Evolutionary conservation across 2,888 invertebrate genomes (phyloP).

Genomic region (Phania funesta): DNA sequence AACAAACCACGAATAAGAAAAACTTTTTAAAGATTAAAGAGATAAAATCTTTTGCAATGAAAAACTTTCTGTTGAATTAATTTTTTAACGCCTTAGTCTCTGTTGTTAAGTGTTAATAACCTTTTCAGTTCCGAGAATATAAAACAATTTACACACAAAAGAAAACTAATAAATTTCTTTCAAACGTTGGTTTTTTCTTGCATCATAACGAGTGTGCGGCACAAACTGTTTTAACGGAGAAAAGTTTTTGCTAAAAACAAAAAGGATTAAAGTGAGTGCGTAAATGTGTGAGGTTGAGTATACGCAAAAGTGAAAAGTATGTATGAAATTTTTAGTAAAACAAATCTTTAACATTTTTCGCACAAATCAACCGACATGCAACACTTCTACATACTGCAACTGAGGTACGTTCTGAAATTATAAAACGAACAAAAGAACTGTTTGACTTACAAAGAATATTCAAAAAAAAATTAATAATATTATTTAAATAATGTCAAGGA

Average conservation of each 20-base stretch:
- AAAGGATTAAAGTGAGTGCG: slow-evolving; percentile 13
- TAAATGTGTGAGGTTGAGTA: not conserved
- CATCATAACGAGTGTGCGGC: too few relatives aligned
- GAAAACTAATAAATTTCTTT: slow-evolving; percentile 5
- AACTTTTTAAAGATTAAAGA: too few relatives aligned
- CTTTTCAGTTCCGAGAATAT: not conserved
- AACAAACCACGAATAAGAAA: not conserved
- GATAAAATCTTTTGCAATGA: not conserved
- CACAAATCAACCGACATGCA: too few relatives aligned
- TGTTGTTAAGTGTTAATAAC: slow-evolving; percentile 15
- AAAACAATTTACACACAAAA: slow-evolving; percentile 7
- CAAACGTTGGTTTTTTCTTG: not conserved
- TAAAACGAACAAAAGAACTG: too few relatives aligned
- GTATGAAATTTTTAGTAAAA: not conserved
- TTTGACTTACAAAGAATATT: too few relatives aligned
- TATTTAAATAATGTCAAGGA: too few relatives aligned
- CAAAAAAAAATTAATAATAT: too few relatives aligned
- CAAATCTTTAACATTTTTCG: not conserved
- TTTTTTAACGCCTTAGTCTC: not conserved
- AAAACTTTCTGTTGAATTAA: not conserved
- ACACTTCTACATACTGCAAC: too few relatives aligned
- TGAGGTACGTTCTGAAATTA: too few relatives aligned
- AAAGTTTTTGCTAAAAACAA: not conserved
- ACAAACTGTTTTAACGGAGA: too few relatives aligned
- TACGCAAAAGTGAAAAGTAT: not conserved